phyloP scores from a whole-genome alignment of 2,888 invertebrate genomes.

The Nasonia oneida region DNA sequence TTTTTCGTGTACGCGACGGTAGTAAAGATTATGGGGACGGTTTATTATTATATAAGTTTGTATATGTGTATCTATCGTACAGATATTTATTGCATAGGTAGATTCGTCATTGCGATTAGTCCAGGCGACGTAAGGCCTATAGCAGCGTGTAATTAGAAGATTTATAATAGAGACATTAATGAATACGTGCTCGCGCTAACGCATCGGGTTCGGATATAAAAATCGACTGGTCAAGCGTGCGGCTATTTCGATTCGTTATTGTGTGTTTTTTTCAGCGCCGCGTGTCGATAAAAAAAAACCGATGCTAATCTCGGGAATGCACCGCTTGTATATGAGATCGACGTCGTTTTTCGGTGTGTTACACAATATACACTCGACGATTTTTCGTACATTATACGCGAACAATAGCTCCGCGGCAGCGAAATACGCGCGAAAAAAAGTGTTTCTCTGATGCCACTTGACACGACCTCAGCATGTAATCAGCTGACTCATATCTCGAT shows the following conservation, averaged over 20 bases:
- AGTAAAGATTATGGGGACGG: constrained; percentile 17
- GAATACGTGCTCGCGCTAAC: neutral
- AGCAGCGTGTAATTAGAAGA: neutral
- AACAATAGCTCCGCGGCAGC: neutral
- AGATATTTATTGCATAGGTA: neutral
- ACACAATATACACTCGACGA: neutral
- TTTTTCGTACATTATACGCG: neutral
- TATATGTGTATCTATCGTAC: neutral
- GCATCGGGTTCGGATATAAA: too few relatives aligned
- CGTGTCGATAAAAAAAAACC: too few relatives aligned
- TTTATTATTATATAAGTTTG: constrained; percentile 3
- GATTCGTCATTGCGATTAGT: neutral
- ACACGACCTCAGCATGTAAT: constrained; percentile 43
- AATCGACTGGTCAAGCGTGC: too few relatives aligned
- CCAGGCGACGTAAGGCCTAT: neutral
- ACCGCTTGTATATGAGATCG: too few relatives aligned
- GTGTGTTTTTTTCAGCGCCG: too few relatives aligned
- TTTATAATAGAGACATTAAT: constrained; percentile 4
- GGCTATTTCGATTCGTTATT: too few relatives aligned
- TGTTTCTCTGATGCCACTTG: constrained; percentile 14
- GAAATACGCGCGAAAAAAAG: neutral
- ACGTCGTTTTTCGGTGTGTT: too few relatives aligned
- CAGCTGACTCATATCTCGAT: constrained; percentile 53
- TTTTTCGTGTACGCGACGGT: neutral
- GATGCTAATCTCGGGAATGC: too few relatives aligned